phyloP scores from a whole-genome alignment of 2,888 invertebrate species.

The Watsonalla binaria region DNA sequence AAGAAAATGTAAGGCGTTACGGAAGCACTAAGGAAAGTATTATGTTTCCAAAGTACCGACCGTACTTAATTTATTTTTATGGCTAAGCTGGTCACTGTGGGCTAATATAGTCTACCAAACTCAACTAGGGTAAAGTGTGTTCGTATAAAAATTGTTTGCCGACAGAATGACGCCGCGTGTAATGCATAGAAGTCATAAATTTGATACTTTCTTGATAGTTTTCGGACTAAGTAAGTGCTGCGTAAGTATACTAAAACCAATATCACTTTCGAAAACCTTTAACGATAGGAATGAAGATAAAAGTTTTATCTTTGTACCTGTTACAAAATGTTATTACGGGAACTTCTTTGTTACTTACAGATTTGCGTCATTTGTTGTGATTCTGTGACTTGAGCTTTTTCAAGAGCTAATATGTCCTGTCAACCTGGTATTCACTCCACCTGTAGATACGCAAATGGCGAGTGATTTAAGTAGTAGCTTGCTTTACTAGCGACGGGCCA shows the following conservation, averaged over 20 bases:
- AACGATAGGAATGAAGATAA: no score
- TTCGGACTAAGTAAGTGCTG: background rate
- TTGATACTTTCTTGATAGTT: background rate
- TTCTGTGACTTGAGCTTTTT: no score
- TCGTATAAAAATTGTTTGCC: background rate
- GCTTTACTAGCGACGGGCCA: no score
- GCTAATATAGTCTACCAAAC: background rate
- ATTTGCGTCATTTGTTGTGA: no score
- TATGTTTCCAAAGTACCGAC: background rate
- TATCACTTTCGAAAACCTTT: no score
- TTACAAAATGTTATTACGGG: no score
- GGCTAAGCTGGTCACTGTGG: background rate
- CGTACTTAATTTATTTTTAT: slow-evolving; percentile 3
- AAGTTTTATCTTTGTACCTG: no score
- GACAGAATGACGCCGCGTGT: background rate
- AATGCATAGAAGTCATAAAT: background rate
- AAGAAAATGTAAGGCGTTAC: background rate
- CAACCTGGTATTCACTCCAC: no score
- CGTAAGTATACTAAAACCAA: background rate
- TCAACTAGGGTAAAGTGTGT: background rate
- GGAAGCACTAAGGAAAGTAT: background rate
- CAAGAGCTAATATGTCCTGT: no score
- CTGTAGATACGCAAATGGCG: no score
- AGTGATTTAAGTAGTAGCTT: no score
- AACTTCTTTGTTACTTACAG: no score